Evolutionary conservation across 2,888 invertebrate genomes (phyloP).

Genomic region (Papilio protenor): DNA sequence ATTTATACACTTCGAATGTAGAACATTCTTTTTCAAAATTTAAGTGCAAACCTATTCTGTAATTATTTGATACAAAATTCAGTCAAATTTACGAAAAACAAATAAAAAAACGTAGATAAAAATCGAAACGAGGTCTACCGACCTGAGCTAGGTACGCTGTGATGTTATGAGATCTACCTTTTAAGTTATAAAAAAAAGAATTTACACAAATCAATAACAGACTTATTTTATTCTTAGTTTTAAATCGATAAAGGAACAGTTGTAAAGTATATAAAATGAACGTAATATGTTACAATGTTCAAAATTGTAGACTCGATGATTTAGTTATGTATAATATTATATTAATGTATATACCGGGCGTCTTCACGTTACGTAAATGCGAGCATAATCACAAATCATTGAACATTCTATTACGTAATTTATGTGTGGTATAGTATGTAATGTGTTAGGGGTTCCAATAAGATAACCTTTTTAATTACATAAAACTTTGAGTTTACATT

Average conservation of each 20-base stretch:
- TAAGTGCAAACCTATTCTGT: not conserved
- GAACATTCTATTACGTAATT: constrained; percentile 19
- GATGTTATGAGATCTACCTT: not conserved
- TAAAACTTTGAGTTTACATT: not conserved
- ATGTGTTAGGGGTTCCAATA: not conserved
- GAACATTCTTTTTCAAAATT: not conserved
- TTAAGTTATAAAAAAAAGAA: not conserved
- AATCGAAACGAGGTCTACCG: not conserved
- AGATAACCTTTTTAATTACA: constrained; percentile 12
- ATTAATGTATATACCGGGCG: not conserved
- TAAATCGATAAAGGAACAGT: not conserved
- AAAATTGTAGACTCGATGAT: not conserved
- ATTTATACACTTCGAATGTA: not conserved
- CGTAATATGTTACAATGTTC: not conserved
- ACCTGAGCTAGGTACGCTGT: not conserved
- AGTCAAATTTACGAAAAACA: constrained; percentile 1
- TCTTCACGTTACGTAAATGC: constrained; percentile 18
- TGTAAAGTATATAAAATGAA: not conserved
- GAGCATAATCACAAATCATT: constrained; percentile 5
- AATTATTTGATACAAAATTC: constrained; percentile 4
- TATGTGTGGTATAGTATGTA: not conserved
- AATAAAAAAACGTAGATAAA: not conserved
- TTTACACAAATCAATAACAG: not conserved
- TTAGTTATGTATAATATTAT: not conserved
- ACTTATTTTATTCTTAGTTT: not conserved